A percentile compares a stretch with the other conserved stretches of the same genome.
phyloP scores from a whole-genome alignment of 2,888 invertebrate genomes.

The Oegoconia quadripuncta region DNA sequence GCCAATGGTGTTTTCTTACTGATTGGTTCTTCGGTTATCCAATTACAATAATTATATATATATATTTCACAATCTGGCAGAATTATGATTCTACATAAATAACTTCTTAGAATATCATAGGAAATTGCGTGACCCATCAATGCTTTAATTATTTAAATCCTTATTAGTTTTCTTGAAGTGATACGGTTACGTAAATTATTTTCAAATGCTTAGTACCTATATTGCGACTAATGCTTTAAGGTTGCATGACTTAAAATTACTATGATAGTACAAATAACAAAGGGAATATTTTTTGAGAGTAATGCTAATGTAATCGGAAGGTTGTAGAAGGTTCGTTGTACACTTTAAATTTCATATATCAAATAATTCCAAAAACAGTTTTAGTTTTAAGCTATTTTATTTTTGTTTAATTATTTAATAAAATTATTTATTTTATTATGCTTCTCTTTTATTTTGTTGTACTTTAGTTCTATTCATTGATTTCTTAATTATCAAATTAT shows the following conservation, averaged over 20 bases:
- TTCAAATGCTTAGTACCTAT: background rate
- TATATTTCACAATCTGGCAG: too few relatives aligned
- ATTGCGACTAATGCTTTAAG: background rate
- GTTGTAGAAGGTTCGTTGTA: constrained; percentile 12
- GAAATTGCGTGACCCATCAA: too few relatives aligned
- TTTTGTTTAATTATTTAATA: constrained; percentile 35
- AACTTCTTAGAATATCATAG: too few relatives aligned
- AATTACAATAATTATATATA: too few relatives aligned
- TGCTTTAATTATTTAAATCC: too few relatives aligned
- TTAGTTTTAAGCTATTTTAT: constrained; percentile 18
- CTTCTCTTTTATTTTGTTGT: constrained; percentile 37
- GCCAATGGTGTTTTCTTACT: too few relatives aligned
- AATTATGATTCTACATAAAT: too few relatives aligned
- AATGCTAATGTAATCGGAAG: constrained; percentile 6
- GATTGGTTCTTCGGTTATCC: too few relatives aligned
- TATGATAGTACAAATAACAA: background rate
- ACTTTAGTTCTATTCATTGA: background rate
- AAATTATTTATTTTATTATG: constrained; percentile 27
- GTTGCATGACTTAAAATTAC: background rate
- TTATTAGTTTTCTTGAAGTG: too few relatives aligned
- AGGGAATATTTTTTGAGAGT: background rate
- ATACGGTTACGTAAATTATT: background rate
- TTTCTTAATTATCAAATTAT: background rate
- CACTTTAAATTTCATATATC: background rate
- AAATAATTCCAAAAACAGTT: too few relatives aligned